Base-by-base conservation (phyloP, 2,113 vertebrate genomes). In the Cyanoderma ruficeps region DNA sequence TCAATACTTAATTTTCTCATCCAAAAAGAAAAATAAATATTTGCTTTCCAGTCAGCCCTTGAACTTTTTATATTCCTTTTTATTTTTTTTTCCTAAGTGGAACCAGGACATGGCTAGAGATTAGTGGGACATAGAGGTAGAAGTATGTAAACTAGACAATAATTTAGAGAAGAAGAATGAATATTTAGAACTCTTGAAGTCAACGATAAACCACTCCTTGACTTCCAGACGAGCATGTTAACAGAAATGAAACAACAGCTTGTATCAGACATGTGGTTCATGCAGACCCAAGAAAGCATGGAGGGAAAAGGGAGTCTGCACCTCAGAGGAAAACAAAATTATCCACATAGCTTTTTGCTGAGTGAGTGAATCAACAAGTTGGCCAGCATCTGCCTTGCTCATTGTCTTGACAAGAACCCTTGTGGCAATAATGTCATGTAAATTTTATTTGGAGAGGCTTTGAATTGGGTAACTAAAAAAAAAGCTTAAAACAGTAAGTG, bases 391-490 rank as follows among this genome's bases (percentile, higher is more conserved):
- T 90, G 67, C 81, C 95, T 91, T 85, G 71, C 85, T 97, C 55
- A 22, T 94, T 85, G 74, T 87, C 85, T 97, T 94, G 88, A 85
- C 91, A 96, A 95, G 69, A 67, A 83, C 83, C 6, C 8, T 52
- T 76, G 77, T 33, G 74, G 82, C 55, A 83, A 72, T 61, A 50
- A 61, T 50, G 71, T 77, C 81, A 12, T 79, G 67, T 44, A 95
- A 97, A 96, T 96, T 83, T 90, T 89, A 33, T 88, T 95, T 94
- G 91, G 87, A 92, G 37, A 53, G 80, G 44, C 41, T 94, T 96
- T 89, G 63, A 92, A 96, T 91, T 46, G 63, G 47, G 79, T 90
- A 91, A 94, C 77, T 72, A 69, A 31, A 22, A 12, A 28, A 55
- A 55, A 30, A 33, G 4, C 35, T 89, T 86, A 52, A 84, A 92